Conservation (phyloP, 35 echinoderm and acorn worm species). For the Diadema setosum region DNA sequence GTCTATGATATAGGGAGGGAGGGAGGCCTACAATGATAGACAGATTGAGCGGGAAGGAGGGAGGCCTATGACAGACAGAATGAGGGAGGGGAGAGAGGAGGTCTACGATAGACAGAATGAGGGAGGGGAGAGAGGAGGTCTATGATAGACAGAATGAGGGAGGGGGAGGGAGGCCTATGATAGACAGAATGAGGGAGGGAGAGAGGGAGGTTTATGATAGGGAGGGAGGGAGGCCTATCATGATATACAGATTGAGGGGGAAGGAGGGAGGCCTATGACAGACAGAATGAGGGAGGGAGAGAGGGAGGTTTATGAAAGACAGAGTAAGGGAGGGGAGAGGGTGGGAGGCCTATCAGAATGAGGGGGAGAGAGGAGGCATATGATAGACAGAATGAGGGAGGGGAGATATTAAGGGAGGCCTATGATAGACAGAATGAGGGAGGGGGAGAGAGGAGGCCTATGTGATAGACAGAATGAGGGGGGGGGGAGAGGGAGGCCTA, state of each 20-base stretch:
- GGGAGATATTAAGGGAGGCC: neutral
- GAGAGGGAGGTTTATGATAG: too few relatives aligned
- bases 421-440: neutral
- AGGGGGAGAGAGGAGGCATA: neutral
- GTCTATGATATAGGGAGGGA: too few relatives aligned
- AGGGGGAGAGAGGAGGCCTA: neutral
- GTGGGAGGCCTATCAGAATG: neutral
- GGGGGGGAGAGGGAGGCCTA: neutral
- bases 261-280: neutral
- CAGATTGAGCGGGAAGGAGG: too few relatives aligned
- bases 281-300: neutral
- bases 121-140: too few relatives aligned
- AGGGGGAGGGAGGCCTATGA: too few relatives aligned
- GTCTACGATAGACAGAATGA: neutral
- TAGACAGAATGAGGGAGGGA: too few relatives aligned
- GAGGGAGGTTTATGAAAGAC: neutral
- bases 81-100: too few relatives aligned
- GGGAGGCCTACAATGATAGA: too few relatives aligned
- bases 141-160: too few relatives aligned
- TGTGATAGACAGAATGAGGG: neutral
- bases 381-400: neutral
- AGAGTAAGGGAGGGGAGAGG: neutral
- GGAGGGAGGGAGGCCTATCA: too few relatives aligned
- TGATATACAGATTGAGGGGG: neutral
- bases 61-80: too few relatives aligned